Evolutionary conservation across 2,113 vertebrate species (phyloP).

Genomic region (Climacteris rufus): DNA sequence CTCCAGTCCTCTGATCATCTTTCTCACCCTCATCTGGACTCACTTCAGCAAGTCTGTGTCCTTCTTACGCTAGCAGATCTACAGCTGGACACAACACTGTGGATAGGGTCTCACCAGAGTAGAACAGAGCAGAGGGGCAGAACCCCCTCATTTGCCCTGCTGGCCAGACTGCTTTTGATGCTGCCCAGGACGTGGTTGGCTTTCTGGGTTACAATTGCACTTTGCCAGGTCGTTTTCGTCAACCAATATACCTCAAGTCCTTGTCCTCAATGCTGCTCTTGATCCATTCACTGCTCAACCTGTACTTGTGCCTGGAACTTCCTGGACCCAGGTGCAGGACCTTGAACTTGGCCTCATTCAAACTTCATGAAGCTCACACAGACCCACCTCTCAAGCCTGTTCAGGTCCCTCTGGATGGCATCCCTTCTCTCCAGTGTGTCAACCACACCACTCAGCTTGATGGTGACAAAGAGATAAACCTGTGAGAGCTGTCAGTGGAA

Average conservation of each 20-base stretch:
- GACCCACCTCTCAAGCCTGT: neutral
- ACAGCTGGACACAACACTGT: neutral
- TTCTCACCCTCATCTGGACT: neutral
- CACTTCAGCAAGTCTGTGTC: neutral
- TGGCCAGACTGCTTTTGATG: neutral
- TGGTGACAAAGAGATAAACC: neutral
- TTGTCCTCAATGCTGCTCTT: neutral
- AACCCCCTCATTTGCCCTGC: neutral
- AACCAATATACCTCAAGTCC: neutral
- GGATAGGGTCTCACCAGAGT: neutral
- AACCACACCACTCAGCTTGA: neutral
- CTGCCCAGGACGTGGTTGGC: accelerated
- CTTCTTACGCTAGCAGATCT: neutral
- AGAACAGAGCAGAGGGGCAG: neutral
- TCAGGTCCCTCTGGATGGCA: neutral
- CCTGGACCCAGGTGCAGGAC: neutral
- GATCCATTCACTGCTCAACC: neutral
- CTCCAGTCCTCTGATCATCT: neutral
- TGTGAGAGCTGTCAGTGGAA: neutral
- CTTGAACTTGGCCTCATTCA: neutral
- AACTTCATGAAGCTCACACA: neutral
- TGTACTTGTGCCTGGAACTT: neutral
- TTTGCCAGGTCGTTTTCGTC: neutral
- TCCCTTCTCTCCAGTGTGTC: neutral
- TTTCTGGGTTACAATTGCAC: neutral